These are phyloP conservation scores for Drosophila mulleri DNA, from an alignment of 2,888 invertebrate genomes.

Conservation along the genomic window DNA sequence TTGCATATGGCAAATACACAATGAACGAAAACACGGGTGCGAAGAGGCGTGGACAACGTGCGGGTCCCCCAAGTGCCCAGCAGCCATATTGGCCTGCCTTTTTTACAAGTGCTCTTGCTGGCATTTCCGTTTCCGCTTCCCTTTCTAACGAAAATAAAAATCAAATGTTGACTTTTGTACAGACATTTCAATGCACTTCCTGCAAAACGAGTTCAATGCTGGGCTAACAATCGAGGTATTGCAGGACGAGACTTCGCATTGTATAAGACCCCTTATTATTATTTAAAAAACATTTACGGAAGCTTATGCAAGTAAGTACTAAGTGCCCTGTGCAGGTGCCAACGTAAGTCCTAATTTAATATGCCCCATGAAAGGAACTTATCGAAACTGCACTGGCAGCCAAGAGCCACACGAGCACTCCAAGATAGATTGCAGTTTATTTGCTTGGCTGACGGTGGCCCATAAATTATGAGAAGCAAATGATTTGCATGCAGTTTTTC, in stretches of 20 bases:
- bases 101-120: slow-evolving; percentile 36
- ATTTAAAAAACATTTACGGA: background rate
- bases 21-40: slow-evolving; percentile 11
- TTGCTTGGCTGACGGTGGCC: slow-evolving; percentile 48
- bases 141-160: slow-evolving; percentile 19
- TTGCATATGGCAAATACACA: slow-evolving; percentile 37
- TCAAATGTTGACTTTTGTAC: slow-evolving; percentile 33
- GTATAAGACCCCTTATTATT: background rate
- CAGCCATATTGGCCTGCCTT: slow-evolving; percentile 26
- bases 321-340: background rate
- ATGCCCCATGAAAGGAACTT: slow-evolving; percentile 2
- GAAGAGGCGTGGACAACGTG: slow-evolving; percentile 22
- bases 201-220: slow-evolving; percentile 1
- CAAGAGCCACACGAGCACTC: slow-evolving; percentile 10
- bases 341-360: background rate
- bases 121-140: slow-evolving; percentile 72
- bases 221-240: slow-evolving; percentile 1
- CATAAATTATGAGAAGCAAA: slow-evolving; percentile 76
- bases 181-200: slow-evolving; percentile 36
- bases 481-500: slow-evolving; percentile 75
- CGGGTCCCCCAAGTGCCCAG: slow-evolving; percentile 29
- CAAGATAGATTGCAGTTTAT: slow-evolving; percentile 73
- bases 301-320: background rate
- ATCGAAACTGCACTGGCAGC: slow-evolving; percentile 12
- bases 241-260: background rate